Evolutionary conservation across 1,140 invertebrate species (phyloP), one percentile per base, ranked within the genome.

Genomic region (Heliconius melpomene): DNA sequence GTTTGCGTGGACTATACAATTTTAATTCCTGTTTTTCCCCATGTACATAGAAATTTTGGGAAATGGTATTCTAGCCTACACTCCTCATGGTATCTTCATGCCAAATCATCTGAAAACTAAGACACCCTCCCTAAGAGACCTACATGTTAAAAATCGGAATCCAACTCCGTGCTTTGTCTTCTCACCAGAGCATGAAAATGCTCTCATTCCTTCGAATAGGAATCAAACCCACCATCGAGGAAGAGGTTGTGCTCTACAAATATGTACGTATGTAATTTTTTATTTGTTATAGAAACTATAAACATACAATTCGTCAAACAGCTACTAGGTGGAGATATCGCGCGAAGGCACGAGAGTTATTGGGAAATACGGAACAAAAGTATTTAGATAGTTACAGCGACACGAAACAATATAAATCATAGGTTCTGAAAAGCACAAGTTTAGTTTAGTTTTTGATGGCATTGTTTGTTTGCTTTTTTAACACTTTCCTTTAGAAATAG

Each of bases 351-450:
- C 60, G 3, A 16, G 26, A 26, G 26, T 66, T 66, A 66, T 66
- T 66, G 60, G 40, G 60, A 66, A 66, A 66, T n/a, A 57, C 26
- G 26, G 60, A 66, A 66, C 60, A 66, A 66, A 66, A 29, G 60
- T 66, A 66, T 66, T 66, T 23, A 66, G 23, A 66, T 66, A 29
- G 60, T 66, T 66, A 6, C 60, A 66, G 60, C 60, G 60, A 66
- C 60, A 66, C 60, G 60, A 29, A 66, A 29, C 26, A 7, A 66
- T 38, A 76, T 76, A 76, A 76, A 76, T 76, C 75, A 76, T 46
- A 66, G 26, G 13, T 29, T 26, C 11, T 13, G 23, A 29, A 66
- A 66, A 66, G 60, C 60, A 66, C 60, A 66, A 26, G 13, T 29
- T 66, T 66, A 26, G 23, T 29, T 66, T 66, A 20, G 26, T 7